Base-by-base conservation (phyloP, 2,797 vertebrate species). In the Pelochelys cantorii region DNA sequence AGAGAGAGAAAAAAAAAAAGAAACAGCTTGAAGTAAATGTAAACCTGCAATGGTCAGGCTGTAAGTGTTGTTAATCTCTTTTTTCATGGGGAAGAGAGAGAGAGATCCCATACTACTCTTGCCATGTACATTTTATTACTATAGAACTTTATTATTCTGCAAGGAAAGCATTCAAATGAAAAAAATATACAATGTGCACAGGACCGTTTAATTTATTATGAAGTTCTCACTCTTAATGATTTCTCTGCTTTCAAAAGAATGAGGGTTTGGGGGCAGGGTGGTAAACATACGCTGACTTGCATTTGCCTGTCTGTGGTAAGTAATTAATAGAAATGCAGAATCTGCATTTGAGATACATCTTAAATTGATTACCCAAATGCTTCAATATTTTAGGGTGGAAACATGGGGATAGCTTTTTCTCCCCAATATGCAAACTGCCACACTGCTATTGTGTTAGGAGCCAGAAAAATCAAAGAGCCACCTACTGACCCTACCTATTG, bases 401-500 rank as follows among this genome's bases (percentile, higher is more conserved):
- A 15, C 53, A 54, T 15, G 14, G 53, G 92, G 87, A 91, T 88
- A 83, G 62, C 27, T 1, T 1, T 87, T 77, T 79, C 11, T 92
- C 93, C 90, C 87, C 83, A 84, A 62, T 48, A 96, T 93, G 80
- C 95, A 90, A 84, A 92, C 90, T 97, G 96, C 94, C 96, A 94
- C 62, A 91, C 95, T 95, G 95, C 96, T 95, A 89, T 65, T 90
- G 10, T 93, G 94, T 94, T 87, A 91, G 89, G 91, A 98, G 97
- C 89, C 94, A 97, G 93, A 91, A 90, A 97, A 98, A 98, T 98
- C 97, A 98, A 97, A 98, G 97, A 96, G 95, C 95, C 98, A 98
- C 98, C 98, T 97, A 95, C 93, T 98, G 98, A 98, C 98, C 98
- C 93, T 96, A 90, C 85, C 96, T 94, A 97, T 98, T 98, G 97